A percentile compares a stretch with the other conserved stretches of the same genome.
Evolutionary conservation across 2,113 vertebrate genomes (phyloP).

Genomic region (Balaeniceps rex): DNA sequence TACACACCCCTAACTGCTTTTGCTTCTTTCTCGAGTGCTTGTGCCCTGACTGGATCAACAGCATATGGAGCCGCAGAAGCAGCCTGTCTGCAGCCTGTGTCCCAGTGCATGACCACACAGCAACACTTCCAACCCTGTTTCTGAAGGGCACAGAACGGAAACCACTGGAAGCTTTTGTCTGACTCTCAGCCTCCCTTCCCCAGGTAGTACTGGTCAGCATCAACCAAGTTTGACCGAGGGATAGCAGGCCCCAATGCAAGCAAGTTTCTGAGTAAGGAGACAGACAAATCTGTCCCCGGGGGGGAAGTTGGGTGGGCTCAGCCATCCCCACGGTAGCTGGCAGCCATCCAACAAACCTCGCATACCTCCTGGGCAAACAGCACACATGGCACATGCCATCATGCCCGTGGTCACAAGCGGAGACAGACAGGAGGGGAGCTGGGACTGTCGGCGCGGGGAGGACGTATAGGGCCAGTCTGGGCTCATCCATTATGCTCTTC

Average conservation of each 20-base stretch:
- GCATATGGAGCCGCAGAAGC: background rate
- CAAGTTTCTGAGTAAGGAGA: background rate
- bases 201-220: background rate
- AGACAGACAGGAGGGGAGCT: background rate
- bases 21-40: background rate
- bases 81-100: background rate
- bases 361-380: background rate
- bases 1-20: background rate
- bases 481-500: background rate
- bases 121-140: background rate
- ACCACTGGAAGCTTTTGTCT: background rate
- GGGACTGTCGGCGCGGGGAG: fast-evolving
- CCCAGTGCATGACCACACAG: background rate
- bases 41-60: background rate
- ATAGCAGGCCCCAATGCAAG: background rate
- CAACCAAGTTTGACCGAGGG: background rate
- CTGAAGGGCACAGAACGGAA: background rate
- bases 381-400: fast-evolving
- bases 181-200: background rate
- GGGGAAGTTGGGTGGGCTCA: background rate
- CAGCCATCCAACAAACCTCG: background rate
- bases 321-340: background rate
- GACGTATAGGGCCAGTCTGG: background rate
- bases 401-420: fast-evolving
- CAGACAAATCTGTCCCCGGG: background rate